Evolutionary conservation across 2,797 vertebrate species (phyloP), one percentile per base, ranked within the genome.

Genomic region (Sternotherus odoratus): DNA sequence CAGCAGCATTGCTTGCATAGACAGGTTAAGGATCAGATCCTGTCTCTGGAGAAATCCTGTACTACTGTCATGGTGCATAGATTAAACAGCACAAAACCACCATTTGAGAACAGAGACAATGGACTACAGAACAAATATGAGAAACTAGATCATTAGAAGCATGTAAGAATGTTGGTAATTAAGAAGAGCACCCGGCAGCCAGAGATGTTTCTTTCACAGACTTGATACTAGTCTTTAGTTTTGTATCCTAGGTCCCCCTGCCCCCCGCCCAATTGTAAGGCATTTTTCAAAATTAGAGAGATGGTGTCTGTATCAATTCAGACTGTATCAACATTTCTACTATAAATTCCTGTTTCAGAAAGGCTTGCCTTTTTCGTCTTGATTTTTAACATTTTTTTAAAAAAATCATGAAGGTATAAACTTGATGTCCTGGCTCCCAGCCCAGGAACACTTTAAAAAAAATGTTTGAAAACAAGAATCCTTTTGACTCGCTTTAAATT

Each of bases 401-500:
- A 30, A 33, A 33, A 90, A 82, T n/a, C 21, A 57, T 5, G 13
- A 30, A 89, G 46, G 21, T 79, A 88, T 33, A 89, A 92, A 50
- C 7, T 85, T 83, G 80, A 69, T 50, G 83, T 86, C 16, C 77
- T 96, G 87, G 69, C 79, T 83, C 1, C 6, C 33, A 92, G 93
- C 79, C 86, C 60, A 85, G 77, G 46, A 88, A 57, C 79, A 91
- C 78, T 86, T 87, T 57, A 49, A 53, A 77, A 86, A 86, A 87
- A 85, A 60, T 26, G 26, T 83, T 93, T 81, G 4, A 80, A 92
- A 92, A 53, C 28, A 77, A 88, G 74, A 92, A 83, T 46, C 39
- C 49, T 21, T 88, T 92, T 56, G 46, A 78, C 46, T 57, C 50
- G 79, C 54, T 56, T 15, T 66, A 63, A 54, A 2, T 79, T 91